Conservation (phyloP, 2,797 vertebrate species). For the Pipistrellus pipistrellus region DNA sequence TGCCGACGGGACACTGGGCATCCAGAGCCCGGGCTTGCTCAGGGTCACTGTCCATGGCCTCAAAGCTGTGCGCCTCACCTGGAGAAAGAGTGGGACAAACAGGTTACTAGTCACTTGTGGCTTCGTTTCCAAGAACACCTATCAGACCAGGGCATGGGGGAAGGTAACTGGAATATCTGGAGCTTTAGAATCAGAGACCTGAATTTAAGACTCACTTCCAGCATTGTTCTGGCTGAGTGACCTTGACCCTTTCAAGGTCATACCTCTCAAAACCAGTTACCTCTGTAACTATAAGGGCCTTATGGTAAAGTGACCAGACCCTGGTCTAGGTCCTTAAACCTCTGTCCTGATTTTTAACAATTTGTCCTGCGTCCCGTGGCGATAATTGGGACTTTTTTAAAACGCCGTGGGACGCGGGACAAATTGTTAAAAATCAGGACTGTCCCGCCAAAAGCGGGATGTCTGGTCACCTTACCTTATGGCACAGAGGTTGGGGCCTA, state of each 20-base stretch:
- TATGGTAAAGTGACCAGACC: background rate
- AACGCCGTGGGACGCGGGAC: no score
- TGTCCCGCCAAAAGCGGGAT: no score
- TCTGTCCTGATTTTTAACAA: no score
- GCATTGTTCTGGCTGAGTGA: background rate
- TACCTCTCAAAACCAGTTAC: background rate
- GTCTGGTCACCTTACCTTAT: no score
- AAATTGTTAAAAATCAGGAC: no score
- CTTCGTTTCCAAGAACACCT: conserved; percentile 28
- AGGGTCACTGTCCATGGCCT: conserved; percentile 96
- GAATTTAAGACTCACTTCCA: background rate
- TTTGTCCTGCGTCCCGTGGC: no score
- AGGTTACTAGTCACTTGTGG: background rate
- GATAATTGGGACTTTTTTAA: no score
- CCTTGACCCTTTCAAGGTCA: background rate
- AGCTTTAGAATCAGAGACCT: conserved; percentile 6
- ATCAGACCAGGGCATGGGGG: background rate
- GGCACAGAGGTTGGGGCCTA: background rate
- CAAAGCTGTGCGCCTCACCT: conserved; percentile 91
- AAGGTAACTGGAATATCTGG: background rate
- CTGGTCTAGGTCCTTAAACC: no score
- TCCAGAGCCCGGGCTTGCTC: conserved; percentile 92
- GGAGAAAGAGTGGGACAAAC: conserved; percentile 38
- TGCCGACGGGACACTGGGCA: conserved; percentile 93
- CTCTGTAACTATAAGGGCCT: background rate